These are phyloP conservation scores for Pterois miles DNA, from an alignment of 2,797 vertebrate species.

Conservation along the genomic window DNA sequence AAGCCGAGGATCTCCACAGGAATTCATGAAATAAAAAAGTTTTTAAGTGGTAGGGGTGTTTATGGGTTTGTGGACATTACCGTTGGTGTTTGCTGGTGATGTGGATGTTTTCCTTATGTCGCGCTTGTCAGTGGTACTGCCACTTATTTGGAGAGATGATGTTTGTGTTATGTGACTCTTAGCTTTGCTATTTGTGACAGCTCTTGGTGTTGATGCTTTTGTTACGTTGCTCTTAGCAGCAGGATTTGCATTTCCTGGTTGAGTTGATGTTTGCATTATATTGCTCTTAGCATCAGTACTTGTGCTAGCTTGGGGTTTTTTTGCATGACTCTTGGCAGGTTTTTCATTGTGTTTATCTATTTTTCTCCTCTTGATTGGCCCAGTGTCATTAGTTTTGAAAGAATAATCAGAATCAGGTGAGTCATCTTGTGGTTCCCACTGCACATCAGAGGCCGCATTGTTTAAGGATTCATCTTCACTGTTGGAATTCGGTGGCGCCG, in stretches of 20 bases:
- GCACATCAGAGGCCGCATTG: background rate
- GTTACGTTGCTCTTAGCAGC: rapidly evolving
- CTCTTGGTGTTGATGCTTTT: background rate
- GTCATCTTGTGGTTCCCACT: background rate
- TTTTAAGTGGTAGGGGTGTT: background rate
- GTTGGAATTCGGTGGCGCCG: rapidly evolving
- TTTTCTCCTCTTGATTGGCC: slow-evolving; percentile 40
- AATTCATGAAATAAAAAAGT: background rate
- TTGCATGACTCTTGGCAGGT: rapidly evolving
- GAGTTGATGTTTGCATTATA: rapidly evolving
- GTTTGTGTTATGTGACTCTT: too few species aligned
- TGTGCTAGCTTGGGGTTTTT: too few species aligned
- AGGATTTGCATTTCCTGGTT: rapidly evolving
- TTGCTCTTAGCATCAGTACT: background rate
- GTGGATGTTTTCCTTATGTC: background rate
- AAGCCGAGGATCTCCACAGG: too few species aligned
- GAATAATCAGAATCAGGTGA: background rate
- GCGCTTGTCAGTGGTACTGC: background rate
- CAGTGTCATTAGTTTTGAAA: background rate
- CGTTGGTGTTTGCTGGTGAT: background rate
- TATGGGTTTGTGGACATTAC: slow-evolving; percentile 4
- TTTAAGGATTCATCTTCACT: background rate
- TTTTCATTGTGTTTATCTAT: background rate
- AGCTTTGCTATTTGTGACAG: too few species aligned
- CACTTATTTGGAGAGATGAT: too few species aligned